These are phyloP conservation scores for Sebastes itinus DNA, from an alignment of 2,797 vertebrate genomes.

Conservation along the genomic window DNA sequence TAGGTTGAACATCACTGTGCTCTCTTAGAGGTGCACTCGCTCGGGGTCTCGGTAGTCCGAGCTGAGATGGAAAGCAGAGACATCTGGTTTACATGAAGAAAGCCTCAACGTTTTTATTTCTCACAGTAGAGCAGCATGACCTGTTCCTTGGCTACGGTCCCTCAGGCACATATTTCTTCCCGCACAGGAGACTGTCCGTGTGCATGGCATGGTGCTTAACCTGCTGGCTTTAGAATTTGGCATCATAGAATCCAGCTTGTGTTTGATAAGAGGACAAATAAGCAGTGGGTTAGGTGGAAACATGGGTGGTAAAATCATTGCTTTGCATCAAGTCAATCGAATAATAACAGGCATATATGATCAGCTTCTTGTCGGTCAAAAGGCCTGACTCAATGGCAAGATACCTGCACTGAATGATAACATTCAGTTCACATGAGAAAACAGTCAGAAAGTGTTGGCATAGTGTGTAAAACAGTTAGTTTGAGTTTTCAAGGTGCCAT, in stretches of 20 bases:
- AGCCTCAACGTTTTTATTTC: slow-evolving; percentile 71
- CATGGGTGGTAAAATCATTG: background rate
- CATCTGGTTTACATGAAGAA: slow-evolving; percentile 86
- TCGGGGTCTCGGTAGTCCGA: slow-evolving; percentile 50
- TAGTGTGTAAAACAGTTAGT: background rate
- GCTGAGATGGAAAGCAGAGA: slow-evolving; percentile 73
- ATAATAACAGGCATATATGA: slow-evolving; percentile 4
- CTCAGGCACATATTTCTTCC: slow-evolving; percentile 78
- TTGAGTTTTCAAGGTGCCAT: background rate
- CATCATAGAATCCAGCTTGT: slow-evolving; percentile 26
- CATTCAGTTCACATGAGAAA: background rate
- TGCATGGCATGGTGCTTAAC: slow-evolving; percentile 62
- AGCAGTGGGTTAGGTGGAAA: background rate
- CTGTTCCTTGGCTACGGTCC: slow-evolving; percentile 78
- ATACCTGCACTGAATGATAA: background rate
- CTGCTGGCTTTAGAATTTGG: slow-evolving; percentile 39
- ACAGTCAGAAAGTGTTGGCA: background rate
- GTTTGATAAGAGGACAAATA: slow-evolving; percentile 16
- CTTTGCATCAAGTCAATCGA: background rate
- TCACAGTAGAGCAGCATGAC: slow-evolving; percentile 78
- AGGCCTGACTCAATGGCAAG: background rate
- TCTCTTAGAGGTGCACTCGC: slow-evolving; percentile 29
- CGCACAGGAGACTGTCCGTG: slow-evolving; percentile 67
- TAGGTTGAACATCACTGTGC: slow-evolving; percentile 31
- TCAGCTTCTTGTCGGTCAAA: slow-evolving; percentile 14